phyloP scores from a whole-genome alignment of 53 echinoderm and acorn worm genomes.

The Arbacia lixula region DNA sequence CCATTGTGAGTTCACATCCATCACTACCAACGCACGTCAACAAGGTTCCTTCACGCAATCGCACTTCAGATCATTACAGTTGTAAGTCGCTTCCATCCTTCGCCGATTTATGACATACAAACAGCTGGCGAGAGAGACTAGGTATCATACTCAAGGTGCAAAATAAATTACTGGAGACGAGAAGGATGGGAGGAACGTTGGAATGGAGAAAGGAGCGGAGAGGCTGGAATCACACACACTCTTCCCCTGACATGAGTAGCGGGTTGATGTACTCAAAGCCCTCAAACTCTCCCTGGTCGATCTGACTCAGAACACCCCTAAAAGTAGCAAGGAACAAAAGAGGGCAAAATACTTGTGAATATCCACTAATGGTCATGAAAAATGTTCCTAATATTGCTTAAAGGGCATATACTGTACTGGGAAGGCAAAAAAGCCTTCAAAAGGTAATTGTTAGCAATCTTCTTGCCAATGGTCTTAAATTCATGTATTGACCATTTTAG shows the following conservation, averaged over 20 bases:
- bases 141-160: constrained; percentile 38
- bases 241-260: constrained; percentile 96
- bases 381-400: no score
- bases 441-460: no score
- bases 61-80: neutral
- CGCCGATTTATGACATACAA: constrained; percentile 24
- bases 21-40: no score
- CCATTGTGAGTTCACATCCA: no score
- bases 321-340: neutral
- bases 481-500: no score
- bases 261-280: constrained; percentile 99
- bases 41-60: neutral
- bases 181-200: constrained; percentile 5
- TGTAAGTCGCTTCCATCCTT: neutral
- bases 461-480: no score
- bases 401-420: no score
- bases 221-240: constrained; percentile 72
- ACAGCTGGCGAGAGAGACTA: constrained; percentile 52
- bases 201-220: neutral
- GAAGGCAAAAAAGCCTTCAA: no score
- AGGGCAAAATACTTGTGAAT: neutral
- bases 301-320: constrained; percentile 78
- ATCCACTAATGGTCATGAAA: no score
- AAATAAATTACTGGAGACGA: constrained; percentile 50
- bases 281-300: constrained; percentile 97